Evolutionary conservation across 2,113 vertebrate genomes (phyloP).

Genomic region (Chionomys nivalis): DNA sequence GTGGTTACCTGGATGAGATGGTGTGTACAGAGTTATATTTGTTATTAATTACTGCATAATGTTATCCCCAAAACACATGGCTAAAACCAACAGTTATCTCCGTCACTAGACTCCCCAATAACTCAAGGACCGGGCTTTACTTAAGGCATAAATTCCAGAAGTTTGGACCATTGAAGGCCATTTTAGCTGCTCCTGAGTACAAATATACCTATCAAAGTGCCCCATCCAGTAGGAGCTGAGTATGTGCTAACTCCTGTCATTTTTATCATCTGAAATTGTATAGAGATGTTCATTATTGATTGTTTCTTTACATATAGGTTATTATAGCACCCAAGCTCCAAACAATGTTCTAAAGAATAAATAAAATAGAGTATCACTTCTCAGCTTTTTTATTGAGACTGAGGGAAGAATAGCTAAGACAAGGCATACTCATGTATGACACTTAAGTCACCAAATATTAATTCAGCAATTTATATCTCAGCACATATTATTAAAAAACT

Average conservation of each 20-base stretch:
- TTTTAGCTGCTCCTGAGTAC: neutral
- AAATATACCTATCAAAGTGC: neutral
- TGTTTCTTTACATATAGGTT: neutral
- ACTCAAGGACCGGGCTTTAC: neutral
- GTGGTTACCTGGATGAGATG: neutral
- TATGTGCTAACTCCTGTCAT: neutral
- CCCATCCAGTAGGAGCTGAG: neutral
- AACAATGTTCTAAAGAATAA: slow-evolving; percentile 12
- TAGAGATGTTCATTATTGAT: neutral
- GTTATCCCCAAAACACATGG: neutral
- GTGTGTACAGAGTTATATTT: neutral
- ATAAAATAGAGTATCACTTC: neutral
- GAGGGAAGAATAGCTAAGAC: neutral
- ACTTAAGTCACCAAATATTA: neutral
- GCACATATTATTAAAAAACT: neutral
- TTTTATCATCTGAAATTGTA: neutral
- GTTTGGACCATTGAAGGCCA: neutral
- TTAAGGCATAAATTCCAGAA: neutral
- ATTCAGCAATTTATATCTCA: neutral
- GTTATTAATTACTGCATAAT: neutral
- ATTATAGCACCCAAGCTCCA: neutral
- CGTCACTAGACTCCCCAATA: neutral
- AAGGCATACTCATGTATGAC: neutral
- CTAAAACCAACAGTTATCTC: neutral
- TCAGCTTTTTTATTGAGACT: neutral